Conservation (phyloP, 2,113 vertebrate species). For the Macrotus californicus region DNA sequence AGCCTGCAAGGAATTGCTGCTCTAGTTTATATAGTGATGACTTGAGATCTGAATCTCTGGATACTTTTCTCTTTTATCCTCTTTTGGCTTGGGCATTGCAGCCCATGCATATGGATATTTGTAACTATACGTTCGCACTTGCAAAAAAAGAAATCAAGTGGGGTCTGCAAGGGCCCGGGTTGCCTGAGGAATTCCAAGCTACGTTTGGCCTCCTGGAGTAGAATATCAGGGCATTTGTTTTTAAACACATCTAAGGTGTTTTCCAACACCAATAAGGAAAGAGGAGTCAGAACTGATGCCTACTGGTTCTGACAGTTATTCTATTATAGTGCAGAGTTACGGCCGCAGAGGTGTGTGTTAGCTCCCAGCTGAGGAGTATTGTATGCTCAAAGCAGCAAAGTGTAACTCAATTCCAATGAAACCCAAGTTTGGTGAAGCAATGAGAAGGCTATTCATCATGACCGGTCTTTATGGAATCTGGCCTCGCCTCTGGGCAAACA, state of each 20-base stretch:
- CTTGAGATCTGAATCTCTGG: neutral
- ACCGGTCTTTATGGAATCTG: constrained; percentile 42
- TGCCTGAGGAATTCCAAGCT: constrained; percentile 3
- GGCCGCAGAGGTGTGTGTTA: neutral
- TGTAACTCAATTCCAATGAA: constrained; percentile 61
- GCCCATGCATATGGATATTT: neutral
- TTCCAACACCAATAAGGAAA: constrained; percentile 24
- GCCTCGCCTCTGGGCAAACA: neutral
- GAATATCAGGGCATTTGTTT: constrained; percentile 31
- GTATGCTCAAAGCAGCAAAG: constrained; percentile 46
- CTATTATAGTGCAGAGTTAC: constrained; percentile 37
- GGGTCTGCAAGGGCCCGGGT: neutral
- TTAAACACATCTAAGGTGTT: constrained; percentile 43
- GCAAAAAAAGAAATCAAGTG: neutral
- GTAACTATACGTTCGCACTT: neutral
- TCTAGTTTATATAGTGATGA: neutral
- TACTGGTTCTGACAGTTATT: constrained; percentile 63
- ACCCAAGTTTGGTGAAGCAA: constrained; percentile 53
- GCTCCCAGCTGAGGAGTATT: constrained; percentile 33
- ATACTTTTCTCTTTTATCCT: neutral
- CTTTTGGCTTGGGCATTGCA: neutral
- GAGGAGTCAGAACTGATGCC: constrained; percentile 31
- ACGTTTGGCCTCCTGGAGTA: neutral
- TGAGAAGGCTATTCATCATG: constrained; percentile 39
- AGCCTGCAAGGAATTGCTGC: neutral